Evolutionary conservation across 2,888 invertebrate genomes (phyloP).

Genomic region (Pristionchus fissidentatus): DNA sequence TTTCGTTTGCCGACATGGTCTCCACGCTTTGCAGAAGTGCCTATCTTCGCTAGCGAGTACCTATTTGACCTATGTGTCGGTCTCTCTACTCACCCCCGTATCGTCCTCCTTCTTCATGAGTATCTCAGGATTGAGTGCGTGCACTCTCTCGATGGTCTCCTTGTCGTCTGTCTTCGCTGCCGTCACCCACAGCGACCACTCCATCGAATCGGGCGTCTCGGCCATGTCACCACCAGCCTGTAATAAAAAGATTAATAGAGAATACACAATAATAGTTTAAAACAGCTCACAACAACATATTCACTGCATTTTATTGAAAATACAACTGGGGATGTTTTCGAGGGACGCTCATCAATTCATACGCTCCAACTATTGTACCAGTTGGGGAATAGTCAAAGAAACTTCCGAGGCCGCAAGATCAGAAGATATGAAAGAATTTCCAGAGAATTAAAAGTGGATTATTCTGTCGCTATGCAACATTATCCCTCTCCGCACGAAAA

Average conservation of each 20-base stretch:
- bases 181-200: slow-evolving; percentile 10
- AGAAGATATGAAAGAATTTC: no score
- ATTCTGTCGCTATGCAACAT: no score
- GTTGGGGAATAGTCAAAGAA: neutral
- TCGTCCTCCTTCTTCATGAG: neutral
- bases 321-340: neutral
- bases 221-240: neutral
- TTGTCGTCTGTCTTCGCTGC: slow-evolving; percentile 25
- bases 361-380: neutral
- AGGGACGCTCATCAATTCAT: no score
- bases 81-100: neutral
- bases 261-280: neutral
- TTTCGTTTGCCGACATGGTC: no score
- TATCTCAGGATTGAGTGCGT: neutral
- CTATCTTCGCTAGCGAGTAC: no score
- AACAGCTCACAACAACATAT: neutral
- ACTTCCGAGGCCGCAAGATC: no score
- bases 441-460: no score
- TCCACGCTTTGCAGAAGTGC: no score
- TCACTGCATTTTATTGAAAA: neutral
- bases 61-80: neutral
- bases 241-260: neutral
- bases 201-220: slow-evolving; percentile 30
- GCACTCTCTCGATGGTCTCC: neutral
- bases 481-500: no score